Conservation (phyloP, 2,797 vertebrate species). For the Melanotaenia nigrans region DNA sequence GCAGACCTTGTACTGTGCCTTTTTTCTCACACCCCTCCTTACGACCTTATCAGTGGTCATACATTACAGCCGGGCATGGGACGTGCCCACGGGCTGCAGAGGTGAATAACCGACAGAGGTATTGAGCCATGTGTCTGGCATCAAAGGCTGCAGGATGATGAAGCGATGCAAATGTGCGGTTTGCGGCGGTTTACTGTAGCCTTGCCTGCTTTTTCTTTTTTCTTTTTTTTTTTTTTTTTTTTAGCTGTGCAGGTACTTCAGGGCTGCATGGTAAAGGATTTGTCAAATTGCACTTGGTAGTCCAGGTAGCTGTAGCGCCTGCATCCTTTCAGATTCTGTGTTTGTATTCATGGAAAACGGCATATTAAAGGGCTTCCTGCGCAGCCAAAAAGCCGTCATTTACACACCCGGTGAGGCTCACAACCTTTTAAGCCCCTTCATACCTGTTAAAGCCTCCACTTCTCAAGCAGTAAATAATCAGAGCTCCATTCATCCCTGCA, state of each 20-base stretch:
- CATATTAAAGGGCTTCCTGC: constrained; percentile 26
- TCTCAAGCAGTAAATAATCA: constrained; percentile 55
- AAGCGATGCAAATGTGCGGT: constrained; percentile 52
- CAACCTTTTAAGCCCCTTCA: constrained; percentile 36
- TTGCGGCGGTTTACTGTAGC: background rate
- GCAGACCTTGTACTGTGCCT: constrained; percentile 72
- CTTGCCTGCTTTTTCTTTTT: background rate
- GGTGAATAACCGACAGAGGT: constrained; percentile 63
- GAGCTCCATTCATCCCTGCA: constrained; percentile 53
- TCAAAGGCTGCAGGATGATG: constrained; percentile 55
- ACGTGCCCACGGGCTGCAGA: constrained; percentile 48
- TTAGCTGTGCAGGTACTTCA: constrained; percentile 48
- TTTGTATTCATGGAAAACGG: constrained; percentile 21
- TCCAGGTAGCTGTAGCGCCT: constrained; percentile 44
- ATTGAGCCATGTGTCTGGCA: constrained; percentile 53
- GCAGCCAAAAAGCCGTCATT: constrained; percentile 38
- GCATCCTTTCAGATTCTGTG: constrained; percentile 21
- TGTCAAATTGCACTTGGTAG: constrained; percentile 28
- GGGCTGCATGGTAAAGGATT: constrained; percentile 54
- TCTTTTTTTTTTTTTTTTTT: background rate
- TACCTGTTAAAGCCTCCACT: constrained; percentile 60
- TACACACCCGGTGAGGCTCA: constrained; percentile 19
- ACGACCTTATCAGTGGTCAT: constrained; percentile 72
- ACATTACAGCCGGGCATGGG: constrained; percentile 64
- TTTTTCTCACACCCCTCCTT: constrained; percentile 52